Evolutionary conservation across 2,888 invertebrate species (phyloP).

Genomic region (Sphinx pinastri): DNA sequence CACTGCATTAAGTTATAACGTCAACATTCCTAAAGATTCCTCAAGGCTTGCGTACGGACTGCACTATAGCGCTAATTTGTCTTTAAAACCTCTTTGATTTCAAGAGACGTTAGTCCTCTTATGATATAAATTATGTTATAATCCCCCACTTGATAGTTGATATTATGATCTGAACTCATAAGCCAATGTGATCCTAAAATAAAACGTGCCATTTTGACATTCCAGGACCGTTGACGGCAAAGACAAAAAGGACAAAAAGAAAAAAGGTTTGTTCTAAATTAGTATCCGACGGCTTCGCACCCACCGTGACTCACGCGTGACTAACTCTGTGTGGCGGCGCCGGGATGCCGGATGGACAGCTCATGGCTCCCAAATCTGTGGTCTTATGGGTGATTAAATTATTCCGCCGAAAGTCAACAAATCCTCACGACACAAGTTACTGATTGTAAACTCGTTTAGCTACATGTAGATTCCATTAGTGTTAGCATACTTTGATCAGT

Average conservation of each 20-base stretch:
- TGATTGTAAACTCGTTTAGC: neutral
- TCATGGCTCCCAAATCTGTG: neutral
- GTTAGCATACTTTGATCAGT: neutral
- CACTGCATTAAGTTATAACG: too few species aligned
- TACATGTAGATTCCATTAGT: neutral
- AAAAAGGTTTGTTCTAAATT: conserved; percentile 93
- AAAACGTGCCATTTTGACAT: conserved; percentile 41
- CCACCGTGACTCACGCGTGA: conserved; percentile 73
- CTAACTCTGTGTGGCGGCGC: conserved; percentile 57
- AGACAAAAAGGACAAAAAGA: conserved; percentile 95
- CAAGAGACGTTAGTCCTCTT: too few species aligned
- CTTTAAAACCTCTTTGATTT: too few species aligned
- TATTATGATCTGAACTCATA: too few species aligned
- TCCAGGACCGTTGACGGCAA: conserved; percentile 92
- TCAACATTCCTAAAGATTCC: too few species aligned
- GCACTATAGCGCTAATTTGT: too few species aligned
- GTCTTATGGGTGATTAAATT: neutral
- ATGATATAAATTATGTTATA: too few species aligned
- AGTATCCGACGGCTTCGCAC: conserved; percentile 64
- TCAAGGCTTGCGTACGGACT: too few species aligned
- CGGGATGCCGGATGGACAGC: conserved; percentile 4
- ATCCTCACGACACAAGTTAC: neutral
- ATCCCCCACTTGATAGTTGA: too few species aligned
- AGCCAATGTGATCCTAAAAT: neutral
- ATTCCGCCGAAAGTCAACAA: neutral